Percentiles rank a stretch among this genome's conserved stretches.
phyloP scores from a whole-genome alignment of 2,797 vertebrate species.

The Bradypodion pumilum region DNA sequence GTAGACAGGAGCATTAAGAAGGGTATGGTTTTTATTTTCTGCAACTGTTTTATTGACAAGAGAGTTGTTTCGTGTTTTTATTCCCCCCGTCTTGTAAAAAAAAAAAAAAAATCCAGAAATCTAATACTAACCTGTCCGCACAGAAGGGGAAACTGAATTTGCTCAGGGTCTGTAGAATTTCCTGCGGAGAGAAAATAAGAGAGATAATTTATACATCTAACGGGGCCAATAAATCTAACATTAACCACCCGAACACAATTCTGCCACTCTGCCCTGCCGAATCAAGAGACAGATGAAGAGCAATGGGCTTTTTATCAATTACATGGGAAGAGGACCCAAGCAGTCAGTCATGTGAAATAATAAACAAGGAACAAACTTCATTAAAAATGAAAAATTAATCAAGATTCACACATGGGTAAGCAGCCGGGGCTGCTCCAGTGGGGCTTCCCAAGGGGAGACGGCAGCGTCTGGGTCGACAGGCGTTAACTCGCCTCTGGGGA shows the following conservation, averaged over 20 bases:
- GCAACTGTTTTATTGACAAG: slow-evolving; percentile 71
- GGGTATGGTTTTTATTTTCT: slow-evolving; percentile 76
- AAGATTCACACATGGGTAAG: slow-evolving; percentile 83
- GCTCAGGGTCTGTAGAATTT: slow-evolving; percentile 92
- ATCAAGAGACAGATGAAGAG: slow-evolving; percentile 90
- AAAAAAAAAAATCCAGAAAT: slow-evolving; percentile 80
- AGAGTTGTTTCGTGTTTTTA: slow-evolving; percentile 45
- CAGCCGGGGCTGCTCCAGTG: slow-evolving; percentile 76
- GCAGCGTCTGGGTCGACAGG: slow-evolving; percentile 78
- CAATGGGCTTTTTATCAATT: slow-evolving; percentile 85
- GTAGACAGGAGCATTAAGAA: slow-evolving; percentile 80
- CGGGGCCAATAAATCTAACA: slow-evolving; percentile 91
- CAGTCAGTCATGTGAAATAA: slow-evolving; percentile 84
- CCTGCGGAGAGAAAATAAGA: slow-evolving; percentile 84
- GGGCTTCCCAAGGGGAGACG: slow-evolving; percentile 75
- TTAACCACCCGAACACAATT: slow-evolving; percentile 85
- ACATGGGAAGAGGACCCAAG: slow-evolving; percentile 75
- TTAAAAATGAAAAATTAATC: slow-evolving; percentile 88
- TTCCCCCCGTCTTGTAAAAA: slow-evolving; percentile 75
- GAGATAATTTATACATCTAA: slow-evolving; percentile 92
- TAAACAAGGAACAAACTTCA: slow-evolving; percentile 85
- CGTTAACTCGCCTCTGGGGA: slow-evolving; percentile 87
- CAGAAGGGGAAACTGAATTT: slow-evolving; percentile 91
- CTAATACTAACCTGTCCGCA: slow-evolving; percentile 84
- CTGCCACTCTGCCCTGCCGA: slow-evolving; percentile 83